phyloP scores from a whole-genome alignment of 2,797 vertebrate genomes.

The Sebastes oblongus region DNA sequence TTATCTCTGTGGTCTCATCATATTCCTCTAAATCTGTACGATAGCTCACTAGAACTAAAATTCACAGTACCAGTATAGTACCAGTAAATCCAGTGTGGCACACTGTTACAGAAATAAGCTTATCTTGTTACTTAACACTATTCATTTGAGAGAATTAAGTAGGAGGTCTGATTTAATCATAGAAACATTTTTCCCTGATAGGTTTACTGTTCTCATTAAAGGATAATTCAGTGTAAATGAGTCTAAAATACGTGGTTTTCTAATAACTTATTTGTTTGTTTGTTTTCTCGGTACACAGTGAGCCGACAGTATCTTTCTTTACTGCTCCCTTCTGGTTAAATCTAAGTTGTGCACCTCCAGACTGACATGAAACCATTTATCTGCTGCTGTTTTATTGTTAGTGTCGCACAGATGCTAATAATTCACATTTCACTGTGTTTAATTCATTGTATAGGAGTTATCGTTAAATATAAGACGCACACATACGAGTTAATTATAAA shows the following conservation, averaged over 20 bases:
- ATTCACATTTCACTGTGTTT: background rate
- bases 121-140: background rate
- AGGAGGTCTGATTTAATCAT: background rate
- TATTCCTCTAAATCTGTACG: background rate
- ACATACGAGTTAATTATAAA: background rate
- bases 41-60: too few relatives aligned
- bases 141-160: background rate
- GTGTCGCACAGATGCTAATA: background rate
- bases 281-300: background rate
- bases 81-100: too few relatives aligned
- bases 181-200: background rate
- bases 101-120: background rate
- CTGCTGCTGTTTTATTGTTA: background rate
- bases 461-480: background rate
- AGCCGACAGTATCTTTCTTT: background rate
- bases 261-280: background rate
- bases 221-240: background rate
- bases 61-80: too few relatives aligned
- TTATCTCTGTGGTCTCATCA: background rate
- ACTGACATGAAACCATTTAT: background rate
- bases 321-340: slow-evolving; percentile 29
- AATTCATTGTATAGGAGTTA: background rate
- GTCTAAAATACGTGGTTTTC: background rate
- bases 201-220: background rate
- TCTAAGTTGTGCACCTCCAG: background rate